Evolutionary conservation across 2,888 invertebrate genomes (phyloP).

Genomic region (Pycnomerus fuliginosus): DNA sequence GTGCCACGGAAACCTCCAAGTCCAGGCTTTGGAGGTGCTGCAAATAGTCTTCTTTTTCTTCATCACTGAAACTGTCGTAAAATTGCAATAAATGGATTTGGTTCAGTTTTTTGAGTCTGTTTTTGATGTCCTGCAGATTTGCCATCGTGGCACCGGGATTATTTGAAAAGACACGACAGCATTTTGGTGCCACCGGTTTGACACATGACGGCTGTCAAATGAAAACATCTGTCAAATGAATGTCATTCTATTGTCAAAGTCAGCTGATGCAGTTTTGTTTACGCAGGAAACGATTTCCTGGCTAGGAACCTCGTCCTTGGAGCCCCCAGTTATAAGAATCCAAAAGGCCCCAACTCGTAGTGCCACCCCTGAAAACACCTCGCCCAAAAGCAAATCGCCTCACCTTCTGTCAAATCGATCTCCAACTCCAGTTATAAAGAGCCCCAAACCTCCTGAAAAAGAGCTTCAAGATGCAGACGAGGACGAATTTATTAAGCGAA

Average conservation of each 20-base stretch:
- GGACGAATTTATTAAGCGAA: conserved; percentile 61
- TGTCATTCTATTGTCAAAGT: too few relatives aligned
- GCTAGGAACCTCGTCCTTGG: conserved; percentile 53
- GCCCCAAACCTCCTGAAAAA: conserved; percentile 39
- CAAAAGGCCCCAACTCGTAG: conserved; percentile 40
- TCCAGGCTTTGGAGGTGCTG: conserved; percentile 16
- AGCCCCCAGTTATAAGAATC: conserved; percentile 49
- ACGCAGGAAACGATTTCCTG: conserved; percentile 56
- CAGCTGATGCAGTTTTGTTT: conserved; percentile 2
- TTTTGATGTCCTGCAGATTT: conserved; percentile 19
- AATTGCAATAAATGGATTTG: conserved; percentile 24
- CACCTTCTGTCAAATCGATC: conserved; percentile 3
- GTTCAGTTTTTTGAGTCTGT: conserved; percentile 17
- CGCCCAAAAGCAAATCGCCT: conserved; percentile 4
- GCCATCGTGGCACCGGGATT: conserved; percentile 14
- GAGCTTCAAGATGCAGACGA: conserved; percentile 61
- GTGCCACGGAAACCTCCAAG: conserved; percentile 6
- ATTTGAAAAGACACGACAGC: conserved; percentile 11
- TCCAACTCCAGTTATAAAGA: conserved; percentile 1
- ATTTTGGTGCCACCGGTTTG: conserved; percentile 6
- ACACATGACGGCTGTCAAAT: conserved; percentile 12
- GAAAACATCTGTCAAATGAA: conserved; percentile 9
- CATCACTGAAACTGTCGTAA: conserved; percentile 22
- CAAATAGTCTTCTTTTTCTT: conserved; percentile 20
- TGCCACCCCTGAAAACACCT: conserved; percentile 33